phyloP scores from a whole-genome alignment of 2,113 vertebrate species.

The Lutjanus erythropterus region DNA sequence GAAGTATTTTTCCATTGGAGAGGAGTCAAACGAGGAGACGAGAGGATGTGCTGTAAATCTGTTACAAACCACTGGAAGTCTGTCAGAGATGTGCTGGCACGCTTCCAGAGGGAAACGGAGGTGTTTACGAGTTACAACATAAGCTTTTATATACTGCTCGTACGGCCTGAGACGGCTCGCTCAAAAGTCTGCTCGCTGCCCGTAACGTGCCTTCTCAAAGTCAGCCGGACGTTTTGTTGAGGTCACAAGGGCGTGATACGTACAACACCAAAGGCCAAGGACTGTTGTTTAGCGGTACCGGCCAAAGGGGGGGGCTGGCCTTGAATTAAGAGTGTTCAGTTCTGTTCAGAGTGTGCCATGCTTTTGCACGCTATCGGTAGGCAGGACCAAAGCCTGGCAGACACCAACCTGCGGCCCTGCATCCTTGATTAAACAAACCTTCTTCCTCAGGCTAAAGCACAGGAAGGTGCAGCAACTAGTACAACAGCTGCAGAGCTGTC shows the following conservation, averaged over 20 bases:
- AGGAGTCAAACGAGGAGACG: conserved; percentile 58
- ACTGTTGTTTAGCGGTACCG: conserved; percentile 34
- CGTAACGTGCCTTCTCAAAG: conserved; percentile 5
- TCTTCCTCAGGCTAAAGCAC: conserved; percentile 64
- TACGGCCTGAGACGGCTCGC: conserved; percentile 14
- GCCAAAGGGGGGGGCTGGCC: conserved; percentile 1
- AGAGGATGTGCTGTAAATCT: conserved; percentile 62
- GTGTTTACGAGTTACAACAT: conserved; percentile 42
- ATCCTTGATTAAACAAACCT: conserved; percentile 63
- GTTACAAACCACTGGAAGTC: conserved; percentile 56
- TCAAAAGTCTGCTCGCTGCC: conserved; percentile 2
- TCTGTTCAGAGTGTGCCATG: conserved; percentile 41
- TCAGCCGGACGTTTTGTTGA: conserved; percentile 30
- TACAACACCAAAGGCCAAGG: conserved; percentile 49
- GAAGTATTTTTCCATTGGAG: conserved; percentile 76
- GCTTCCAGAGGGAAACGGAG: conserved; percentile 35
- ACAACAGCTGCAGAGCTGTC: conserved; percentile 55
- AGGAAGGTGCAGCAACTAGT: conserved; percentile 41
- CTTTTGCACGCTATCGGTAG: conserved; percentile 53
- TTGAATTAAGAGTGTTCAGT: conserved; percentile 36
- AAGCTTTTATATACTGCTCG: conserved; percentile 31
- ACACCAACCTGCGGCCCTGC: conserved; percentile 53
- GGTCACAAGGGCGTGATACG: conserved; percentile 19
- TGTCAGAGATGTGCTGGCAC: conserved; percentile 52
- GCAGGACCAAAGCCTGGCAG: conserved; percentile 43